Base-by-base conservation (phyloP, 2,888 invertebrate genomes). In the Eupithecia tripunctaria region DNA sequence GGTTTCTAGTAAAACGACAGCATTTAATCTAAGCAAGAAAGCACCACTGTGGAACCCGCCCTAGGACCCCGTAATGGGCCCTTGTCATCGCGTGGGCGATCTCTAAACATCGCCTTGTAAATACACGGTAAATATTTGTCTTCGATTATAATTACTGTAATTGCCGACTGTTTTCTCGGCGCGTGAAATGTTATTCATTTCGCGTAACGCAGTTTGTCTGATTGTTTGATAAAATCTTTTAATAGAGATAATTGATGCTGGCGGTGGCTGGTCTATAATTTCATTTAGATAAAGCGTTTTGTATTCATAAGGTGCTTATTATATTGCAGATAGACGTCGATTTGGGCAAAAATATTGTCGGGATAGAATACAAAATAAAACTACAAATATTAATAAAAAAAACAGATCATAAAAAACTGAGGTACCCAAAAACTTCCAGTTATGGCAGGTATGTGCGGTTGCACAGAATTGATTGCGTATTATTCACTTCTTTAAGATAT, bases 81-180 rank as follows among this genome's bases (percentile, higher is more conserved):
- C 82, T 90, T 92, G 91, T 91, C 92, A 89, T 80, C 86, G 88
- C 86, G 92, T 91, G 88, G 91, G 91, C 87, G 90, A 88, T 86
- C 88, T 79, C 86, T 89, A 88, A 89, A 88, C 90, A 90, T 88
- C 87, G 85, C 84, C 85, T 89, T 87, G 89, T 90, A 90, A 87
- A 85, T 87, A 88, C 88, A 81, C 79, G 85, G 89, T 88, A 91
- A 92, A 92, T 93, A 92, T 93, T 92, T 93, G 91, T 92, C 92
- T 93, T 91, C 86, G 82, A 81, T 85, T 64, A 85, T 89, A 92
- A 92, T 92, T 91, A 89, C 88, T 84, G 85, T 89, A 88, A 91
- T 91, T 87, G 82, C 69, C 51, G 67, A 69, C 62, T 74, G 73
- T 74, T 77, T 74, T 77, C 72, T 70, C 68, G 60, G 74, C 70